Base-by-base conservation (phyloP, 2,797 vertebrate species). In the Cheirogaleus major region DNA sequence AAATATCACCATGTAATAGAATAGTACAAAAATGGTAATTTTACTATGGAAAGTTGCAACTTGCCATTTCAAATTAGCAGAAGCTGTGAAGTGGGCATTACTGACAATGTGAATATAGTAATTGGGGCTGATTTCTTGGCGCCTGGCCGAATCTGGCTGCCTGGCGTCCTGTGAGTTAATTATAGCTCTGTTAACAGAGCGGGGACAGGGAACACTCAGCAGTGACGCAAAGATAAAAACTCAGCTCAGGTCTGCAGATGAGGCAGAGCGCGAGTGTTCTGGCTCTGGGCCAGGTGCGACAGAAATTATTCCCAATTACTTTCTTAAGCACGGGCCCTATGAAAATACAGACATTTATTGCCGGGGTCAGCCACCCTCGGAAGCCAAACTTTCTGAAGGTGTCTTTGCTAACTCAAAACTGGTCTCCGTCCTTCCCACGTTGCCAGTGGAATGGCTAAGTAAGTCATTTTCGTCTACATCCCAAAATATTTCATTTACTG, bases 111-210 rank as follows among this genome's bases (percentile, higher is more conserved):
- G 99, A 99, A 99, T 98, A 97, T 97, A 99, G 99, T 99, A 99
- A 99, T 99, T 99, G 99, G 99, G 99, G 99, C 98, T 99, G 99
- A 99, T 99, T 99, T 98, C 98, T 97, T 99, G 99, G 99, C 98
- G 96, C 97, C 59, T 95, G 94, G 99, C 99, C 99, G 96, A 98
- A 98, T 89, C 98, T 98, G 98, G 98, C 99, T 98, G 98, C 98
- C 98, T 99, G 98, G 98, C 97, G 98, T 99, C 99, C 99, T 97
- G 98, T 23, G 97, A 98, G 99, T 99, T 99, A 99, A 99, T 99
- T 99, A 99, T 96, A 99, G 99, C 98, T 98, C 98, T 98, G 97
- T 97, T 97, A 97, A 95, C 97, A 93, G 98, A 98, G 97, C 18
- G 41, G 97, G 98, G 98, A 98, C 98, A 98, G 43, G 97, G 98